These are phyloP conservation scores for Synergus gifuensis DNA, from an alignment of 2,888 invertebrate genomes.

Conservation along the genomic window DNA sequence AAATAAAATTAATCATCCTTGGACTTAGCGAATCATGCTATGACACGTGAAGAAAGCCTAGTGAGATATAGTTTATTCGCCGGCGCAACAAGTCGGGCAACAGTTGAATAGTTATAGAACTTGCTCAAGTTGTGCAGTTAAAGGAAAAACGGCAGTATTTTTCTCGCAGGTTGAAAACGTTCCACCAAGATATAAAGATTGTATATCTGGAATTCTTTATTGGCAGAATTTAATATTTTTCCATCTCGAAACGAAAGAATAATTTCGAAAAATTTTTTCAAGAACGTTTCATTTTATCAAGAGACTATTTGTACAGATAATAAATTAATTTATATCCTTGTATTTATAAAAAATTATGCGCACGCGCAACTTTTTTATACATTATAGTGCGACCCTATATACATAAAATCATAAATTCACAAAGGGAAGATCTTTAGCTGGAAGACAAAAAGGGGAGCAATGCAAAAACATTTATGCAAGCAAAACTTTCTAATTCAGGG, in stretches of 20 bases:
- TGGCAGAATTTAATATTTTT: background rate
- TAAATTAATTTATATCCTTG: background rate
- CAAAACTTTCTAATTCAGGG: background rate
- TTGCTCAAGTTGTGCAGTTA: background rate
- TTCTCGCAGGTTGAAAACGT: conserved; percentile 1
- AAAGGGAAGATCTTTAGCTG: background rate
- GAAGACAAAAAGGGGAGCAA: no score
- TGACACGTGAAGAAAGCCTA: conserved; percentile 1
- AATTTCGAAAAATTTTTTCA: background rate
- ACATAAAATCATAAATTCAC: conserved; percentile 1
- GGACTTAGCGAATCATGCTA: background rate
- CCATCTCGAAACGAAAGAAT: background rate
- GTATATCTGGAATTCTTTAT: background rate
- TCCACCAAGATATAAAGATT: conserved; percentile 3
- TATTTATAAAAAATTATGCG: background rate
- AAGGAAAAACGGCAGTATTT: background rate
- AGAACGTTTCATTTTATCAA: background rate
- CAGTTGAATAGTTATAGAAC: conserved; percentile 56
- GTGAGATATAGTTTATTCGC: conserved; percentile 54
- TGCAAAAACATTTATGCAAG: background rate
- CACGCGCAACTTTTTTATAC: background rate
- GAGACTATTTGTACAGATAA: background rate
- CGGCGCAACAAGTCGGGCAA: conserved; percentile 72
- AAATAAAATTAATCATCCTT: no score
- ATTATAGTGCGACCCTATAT: background rate